phyloP scores from a whole-genome alignment of 2,113 vertebrate genomes.

The Rhea americana region DNA sequence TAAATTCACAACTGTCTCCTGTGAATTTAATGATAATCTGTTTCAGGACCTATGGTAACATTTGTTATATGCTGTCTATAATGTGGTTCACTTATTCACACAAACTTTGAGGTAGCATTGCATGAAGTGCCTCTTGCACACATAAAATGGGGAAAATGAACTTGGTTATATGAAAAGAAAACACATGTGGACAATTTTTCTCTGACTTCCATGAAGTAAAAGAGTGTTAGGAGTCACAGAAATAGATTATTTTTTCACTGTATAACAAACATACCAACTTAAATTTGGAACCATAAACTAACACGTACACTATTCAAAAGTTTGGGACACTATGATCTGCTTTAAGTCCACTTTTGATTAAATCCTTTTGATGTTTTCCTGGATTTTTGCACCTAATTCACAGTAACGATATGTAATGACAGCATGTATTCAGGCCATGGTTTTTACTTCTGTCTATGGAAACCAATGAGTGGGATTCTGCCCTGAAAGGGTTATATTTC shows the following conservation, averaged over 20 bases:
- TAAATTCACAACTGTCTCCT: not conserved
- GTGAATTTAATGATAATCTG: not conserved
- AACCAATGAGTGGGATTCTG: not conserved
- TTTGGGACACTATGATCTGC: not conserved
- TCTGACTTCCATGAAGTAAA: not conserved
- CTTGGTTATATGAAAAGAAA: not conserved
- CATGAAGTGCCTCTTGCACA: not conserved
- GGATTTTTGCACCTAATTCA: not conserved
- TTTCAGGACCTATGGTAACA: not conserved
- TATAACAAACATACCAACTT: not conserved
- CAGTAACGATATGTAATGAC: not conserved
- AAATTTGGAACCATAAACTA: not conserved
- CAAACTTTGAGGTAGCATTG: not conserved
- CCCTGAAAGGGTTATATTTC: not conserved
- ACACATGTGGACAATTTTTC: not conserved
- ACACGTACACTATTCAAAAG: not conserved
- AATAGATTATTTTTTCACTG: not conserved
- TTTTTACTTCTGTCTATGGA: not conserved
- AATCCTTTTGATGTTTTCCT: not conserved
- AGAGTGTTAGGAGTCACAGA: not conserved
- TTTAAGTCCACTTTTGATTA: not conserved
- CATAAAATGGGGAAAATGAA: not conserved
- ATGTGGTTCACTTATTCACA: not conserved
- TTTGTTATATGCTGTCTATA: not conserved
- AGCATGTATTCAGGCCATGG: not conserved